Conservation (phyloP, 2,797 vertebrate species). For the Danio kyathit region DNA sequence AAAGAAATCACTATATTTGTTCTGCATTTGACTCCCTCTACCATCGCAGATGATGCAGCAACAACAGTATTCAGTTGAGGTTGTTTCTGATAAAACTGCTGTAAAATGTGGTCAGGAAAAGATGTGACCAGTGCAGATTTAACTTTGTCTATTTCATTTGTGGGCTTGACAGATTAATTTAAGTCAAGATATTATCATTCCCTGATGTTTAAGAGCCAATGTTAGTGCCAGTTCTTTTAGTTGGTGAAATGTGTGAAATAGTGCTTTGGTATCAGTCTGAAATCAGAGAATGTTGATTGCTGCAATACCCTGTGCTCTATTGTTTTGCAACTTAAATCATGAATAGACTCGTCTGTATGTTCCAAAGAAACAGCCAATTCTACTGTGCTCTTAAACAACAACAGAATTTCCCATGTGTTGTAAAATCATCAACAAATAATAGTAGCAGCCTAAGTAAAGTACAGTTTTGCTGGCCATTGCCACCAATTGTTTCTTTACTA, state of each 20-base stretch:
- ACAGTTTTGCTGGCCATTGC: neutral
- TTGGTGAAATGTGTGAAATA: conserved; percentile 20
- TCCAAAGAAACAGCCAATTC: conserved; percentile 15
- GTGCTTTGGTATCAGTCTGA: conserved; percentile 32
- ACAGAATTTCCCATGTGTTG: conserved; percentile 52
- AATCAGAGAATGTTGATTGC: conserved; percentile 11
- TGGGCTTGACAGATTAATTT: no score
- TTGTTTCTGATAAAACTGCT: no score
- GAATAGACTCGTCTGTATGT: conserved; percentile 29
- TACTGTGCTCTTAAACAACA: neutral
- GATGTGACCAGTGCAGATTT: no score
- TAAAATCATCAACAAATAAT: conserved; percentile 43
- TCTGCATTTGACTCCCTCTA: neutral
- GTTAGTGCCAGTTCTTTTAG: conserved; percentile 20
- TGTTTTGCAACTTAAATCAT: conserved; percentile 21
- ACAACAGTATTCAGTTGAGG: no score
- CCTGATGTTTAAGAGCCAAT: conserved; percentile 40
- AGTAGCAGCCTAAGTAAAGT: conserved; percentile 20
- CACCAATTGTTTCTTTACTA: no score
- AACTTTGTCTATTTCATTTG: no score
- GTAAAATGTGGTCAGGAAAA: no score
- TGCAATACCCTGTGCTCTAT: conserved; percentile 23
- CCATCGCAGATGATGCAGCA: neutral
- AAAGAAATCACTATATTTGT: neutral
- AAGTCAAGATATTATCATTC: conserved; percentile 24